Conservation (phyloP, 2,797 vertebrate species). For the Acridotheres tristis region DNA sequence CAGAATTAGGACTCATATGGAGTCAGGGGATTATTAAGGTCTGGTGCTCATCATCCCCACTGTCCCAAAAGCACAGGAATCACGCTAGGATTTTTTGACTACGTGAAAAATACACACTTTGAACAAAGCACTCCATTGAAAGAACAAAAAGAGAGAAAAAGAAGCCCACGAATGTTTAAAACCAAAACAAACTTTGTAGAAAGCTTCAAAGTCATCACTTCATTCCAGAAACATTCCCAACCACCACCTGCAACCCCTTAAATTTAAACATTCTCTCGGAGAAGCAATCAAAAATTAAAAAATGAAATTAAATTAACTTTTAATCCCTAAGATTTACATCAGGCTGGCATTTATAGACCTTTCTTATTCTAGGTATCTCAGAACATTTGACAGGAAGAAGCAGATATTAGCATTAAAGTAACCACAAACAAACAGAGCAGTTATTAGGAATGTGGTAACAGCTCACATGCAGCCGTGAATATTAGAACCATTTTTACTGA, state of each 20-base stretch:
- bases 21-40: background rate
- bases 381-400: background rate
- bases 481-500: slow-evolving; percentile 53
- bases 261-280: background rate
- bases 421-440: slow-evolving; percentile 27
- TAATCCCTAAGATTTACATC: background rate
- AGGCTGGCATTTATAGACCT: background rate
- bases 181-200: background rate
- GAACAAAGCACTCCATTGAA: background rate
- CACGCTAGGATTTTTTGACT: background rate
- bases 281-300: background rate
- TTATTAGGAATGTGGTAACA: slow-evolving; percentile 43
- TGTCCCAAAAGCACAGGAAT: background rate
- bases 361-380: background rate
- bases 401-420: background rate
- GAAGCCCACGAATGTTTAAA: background rate
- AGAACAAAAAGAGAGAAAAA: background rate
- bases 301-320: background rate
- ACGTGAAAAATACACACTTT: background rate
- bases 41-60: background rate
- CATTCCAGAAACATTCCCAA: slow-evolving; percentile 23
- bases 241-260: slow-evolving; percentile 26
- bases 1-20: background rate
- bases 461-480: background rate
- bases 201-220: slow-evolving; percentile 1